phyloP scores from a whole-genome alignment of 2,113 vertebrate species.

The Pimephales promelas region DNA sequence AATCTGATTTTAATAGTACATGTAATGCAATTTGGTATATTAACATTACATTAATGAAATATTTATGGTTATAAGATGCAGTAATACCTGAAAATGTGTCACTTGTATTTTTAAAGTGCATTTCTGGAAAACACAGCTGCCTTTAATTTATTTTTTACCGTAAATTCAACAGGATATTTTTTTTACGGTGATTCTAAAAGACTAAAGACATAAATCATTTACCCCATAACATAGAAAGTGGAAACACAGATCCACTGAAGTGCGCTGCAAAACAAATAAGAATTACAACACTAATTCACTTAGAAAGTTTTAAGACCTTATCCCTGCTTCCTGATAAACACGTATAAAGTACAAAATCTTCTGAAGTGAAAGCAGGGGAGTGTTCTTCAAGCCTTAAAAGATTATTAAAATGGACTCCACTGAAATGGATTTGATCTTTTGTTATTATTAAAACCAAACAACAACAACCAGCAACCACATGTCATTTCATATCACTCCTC shows the following conservation, averaged over 20 bases:
- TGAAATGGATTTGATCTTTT: slow-evolving; percentile 9
- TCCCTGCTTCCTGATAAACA: slow-evolving; percentile 19
- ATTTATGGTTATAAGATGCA: not conserved
- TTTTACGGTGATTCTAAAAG: not conserved
- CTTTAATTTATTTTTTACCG: not conserved
- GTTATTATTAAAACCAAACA: not conserved
- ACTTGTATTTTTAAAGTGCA: too few species aligned
- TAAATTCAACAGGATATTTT: not conserved
- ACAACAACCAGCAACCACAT: slow-evolving; percentile 20
- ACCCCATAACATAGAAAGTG: not conserved
- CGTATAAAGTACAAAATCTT: slow-evolving; percentile 10
- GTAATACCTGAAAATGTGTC: not conserved
- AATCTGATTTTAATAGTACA: too few species aligned
- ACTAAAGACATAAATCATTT: not conserved
- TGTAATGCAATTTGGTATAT: too few species aligned
- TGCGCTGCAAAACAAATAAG: slow-evolving; percentile 25
- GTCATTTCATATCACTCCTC: slow-evolving; percentile 3
- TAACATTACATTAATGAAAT: not conserved
- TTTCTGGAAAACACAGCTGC: not conserved
- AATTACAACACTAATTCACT: slow-evolving; percentile 19
- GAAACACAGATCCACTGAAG: not conserved
- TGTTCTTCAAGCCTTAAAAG: slow-evolving; percentile 21
- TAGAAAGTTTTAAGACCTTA: slow-evolving; percentile 25
- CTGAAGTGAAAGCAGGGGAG: slow-evolving; percentile 9
- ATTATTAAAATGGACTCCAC: slow-evolving; percentile 13